These are phyloP conservation scores for Cancer borealis DNA, from an alignment of 2,888 invertebrate species.

Conservation along the genomic window DNA sequence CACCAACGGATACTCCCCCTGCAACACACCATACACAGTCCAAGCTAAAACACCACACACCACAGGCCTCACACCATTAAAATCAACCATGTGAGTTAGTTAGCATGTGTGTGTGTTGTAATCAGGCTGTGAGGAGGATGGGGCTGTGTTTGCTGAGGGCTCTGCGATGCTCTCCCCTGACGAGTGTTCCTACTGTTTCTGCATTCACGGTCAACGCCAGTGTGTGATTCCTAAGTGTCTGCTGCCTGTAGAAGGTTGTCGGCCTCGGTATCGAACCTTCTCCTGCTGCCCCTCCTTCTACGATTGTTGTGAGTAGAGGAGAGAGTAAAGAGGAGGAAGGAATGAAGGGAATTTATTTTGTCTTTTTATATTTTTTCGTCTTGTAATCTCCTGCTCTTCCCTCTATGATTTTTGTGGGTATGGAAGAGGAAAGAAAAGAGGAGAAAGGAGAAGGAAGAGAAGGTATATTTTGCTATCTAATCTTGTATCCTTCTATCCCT, in stretches of 20 bases:
- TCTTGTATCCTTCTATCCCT: conserved; percentile 87
- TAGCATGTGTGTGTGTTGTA: neutral
- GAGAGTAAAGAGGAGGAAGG: neutral
- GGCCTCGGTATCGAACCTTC: conserved; percentile 84
- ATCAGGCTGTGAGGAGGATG: conserved; percentile 85
- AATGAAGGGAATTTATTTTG: neutral
- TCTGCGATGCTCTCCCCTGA: conserved; percentile 90
- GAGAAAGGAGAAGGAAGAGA: neutral
- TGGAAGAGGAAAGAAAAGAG: neutral
- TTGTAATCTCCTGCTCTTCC: neutral
- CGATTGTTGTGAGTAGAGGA: conserved; percentile 83
- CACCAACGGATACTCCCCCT: neutral
- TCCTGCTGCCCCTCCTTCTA: conserved; percentile 91
- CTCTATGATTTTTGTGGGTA: neutral
- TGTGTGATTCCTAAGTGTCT: conserved; percentile 90
- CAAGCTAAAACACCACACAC: neutral
- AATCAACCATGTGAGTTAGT: neutral
- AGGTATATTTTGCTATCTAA: neutral
- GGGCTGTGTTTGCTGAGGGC: conserved; percentile 87
- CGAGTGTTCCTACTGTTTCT: conserved; percentile 93
- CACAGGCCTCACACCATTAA: neutral
- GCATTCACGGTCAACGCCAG: conserved; percentile 86
- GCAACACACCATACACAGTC: neutral
- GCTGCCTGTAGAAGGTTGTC: conserved; percentile 87
- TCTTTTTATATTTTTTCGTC: too few species aligned